Conservation (phyloP, 1,140 invertebrate species). For the Diabrotica virgifera region DNA sequence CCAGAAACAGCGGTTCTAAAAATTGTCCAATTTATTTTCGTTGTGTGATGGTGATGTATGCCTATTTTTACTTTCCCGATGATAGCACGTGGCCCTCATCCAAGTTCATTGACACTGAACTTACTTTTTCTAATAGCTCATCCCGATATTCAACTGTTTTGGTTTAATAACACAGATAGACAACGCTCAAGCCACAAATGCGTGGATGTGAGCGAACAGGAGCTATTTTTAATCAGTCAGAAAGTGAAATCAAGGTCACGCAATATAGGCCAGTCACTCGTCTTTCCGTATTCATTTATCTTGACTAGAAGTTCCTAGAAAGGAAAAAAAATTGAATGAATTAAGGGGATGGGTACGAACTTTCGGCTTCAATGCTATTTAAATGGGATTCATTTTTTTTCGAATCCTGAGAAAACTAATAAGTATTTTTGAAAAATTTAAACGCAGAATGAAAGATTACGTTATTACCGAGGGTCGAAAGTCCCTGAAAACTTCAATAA, state of each 20-base stretch:
- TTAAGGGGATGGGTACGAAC: too few species aligned
- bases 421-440: too few species aligned
- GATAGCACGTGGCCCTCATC: not conserved
- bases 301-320: too few species aligned
- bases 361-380: too few species aligned
- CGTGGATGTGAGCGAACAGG: not conserved
- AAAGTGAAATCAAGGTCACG: conserved; percentile 11
- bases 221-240: not conserved
- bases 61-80: conserved; percentile 7
- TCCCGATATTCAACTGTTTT: not conserved
- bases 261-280: too few species aligned
- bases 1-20: not conserved
- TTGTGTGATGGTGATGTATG: not conserved
- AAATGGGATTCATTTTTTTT: too few species aligned
- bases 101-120: conserved; percentile 10
- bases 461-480: too few species aligned
- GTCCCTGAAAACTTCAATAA: too few species aligned
- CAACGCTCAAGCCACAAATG: not conserved
- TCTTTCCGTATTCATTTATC: too few species aligned
- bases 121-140: not conserved
- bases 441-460: too few species aligned
- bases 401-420: too few species aligned
- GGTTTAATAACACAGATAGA: conserved; percentile 1
- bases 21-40: not conserved
- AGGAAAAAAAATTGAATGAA: too few species aligned